Evolutionary conservation across 1,140 invertebrate genomes (phyloP).

Genomic region (Bombus confusus): DNA sequence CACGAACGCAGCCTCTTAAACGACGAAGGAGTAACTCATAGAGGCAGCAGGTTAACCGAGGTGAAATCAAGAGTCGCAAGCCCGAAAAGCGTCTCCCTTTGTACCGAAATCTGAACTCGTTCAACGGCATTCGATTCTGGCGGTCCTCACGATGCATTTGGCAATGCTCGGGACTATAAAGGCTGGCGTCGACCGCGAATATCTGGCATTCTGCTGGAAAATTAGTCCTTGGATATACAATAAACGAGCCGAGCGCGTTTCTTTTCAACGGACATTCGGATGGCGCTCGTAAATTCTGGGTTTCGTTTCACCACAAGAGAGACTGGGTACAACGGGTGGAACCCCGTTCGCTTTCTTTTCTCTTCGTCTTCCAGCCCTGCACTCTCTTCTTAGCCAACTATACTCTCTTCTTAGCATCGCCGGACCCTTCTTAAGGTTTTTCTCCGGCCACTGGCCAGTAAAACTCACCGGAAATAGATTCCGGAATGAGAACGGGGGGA

Average conservation of each 20-base stretch:
- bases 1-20: background rate
- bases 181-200: slow-evolving; percentile 1
- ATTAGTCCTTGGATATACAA: slow-evolving; percentile 45
- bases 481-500: slow-evolving; percentile 57
- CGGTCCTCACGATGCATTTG: slow-evolving; percentile 1
- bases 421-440: slow-evolving; percentile 47
- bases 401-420: background rate
- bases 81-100: slow-evolving; percentile 2
- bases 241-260: slow-evolving; percentile 42
- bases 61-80: background rate
- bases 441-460: slow-evolving; percentile 48
- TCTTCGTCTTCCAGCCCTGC: no score
- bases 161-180: slow-evolving; percentile 8
- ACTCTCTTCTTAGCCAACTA: background rate
- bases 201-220: slow-evolving; percentile 39
- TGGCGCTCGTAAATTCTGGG: slow-evolving; percentile 53
- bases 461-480: slow-evolving; percentile 64
- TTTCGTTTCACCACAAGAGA: slow-evolving; percentile 21
- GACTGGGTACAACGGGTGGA: background rate
- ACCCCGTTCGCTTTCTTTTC: background rate
- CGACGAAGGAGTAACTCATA: background rate
- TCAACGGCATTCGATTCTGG: slow-evolving; percentile 2
- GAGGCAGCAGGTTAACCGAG: background rate
- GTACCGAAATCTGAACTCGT: slow-evolving; percentile 12
- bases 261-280: slow-evolving; percentile 48